Percentiles rank a stretch among this genome's conserved stretches.
phyloP scores from a whole-genome alignment of 2,797 vertebrate species.

The Eospalax fontanierii region DNA sequence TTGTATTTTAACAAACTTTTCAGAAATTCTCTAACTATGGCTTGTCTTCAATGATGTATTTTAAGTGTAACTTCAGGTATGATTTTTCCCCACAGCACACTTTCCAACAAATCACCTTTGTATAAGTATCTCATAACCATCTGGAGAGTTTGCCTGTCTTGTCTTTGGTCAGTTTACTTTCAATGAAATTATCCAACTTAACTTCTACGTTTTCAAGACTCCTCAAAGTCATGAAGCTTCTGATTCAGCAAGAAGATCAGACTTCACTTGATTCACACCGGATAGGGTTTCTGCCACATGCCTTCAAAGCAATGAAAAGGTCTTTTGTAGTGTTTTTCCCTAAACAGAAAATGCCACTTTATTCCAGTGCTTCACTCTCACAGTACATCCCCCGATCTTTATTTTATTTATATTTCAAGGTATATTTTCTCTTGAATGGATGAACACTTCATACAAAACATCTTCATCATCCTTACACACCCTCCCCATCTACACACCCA shows the following conservation, averaged over 20 bases:
- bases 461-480: no score
- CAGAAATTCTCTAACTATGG: not conserved
- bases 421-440: no score
- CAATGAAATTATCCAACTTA: not conserved
- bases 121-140: not conserved
- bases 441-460: no score
- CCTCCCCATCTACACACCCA: no score
- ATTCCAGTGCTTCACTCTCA: slow-evolving; percentile 1
- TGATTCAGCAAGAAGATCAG: slow-evolving; percentile 19
- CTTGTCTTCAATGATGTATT: not conserved
- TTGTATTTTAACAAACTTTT: not conserved
- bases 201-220: not conserved
- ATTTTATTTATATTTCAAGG: not conserved
- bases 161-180: slow-evolving; percentile 4
- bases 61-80: accelerated
- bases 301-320: not conserved
- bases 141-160: not conserved
- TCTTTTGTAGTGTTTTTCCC: not conserved
- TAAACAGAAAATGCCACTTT: not conserved
- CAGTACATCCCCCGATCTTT: not conserved
- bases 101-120: not conserved
- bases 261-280: not conserved
- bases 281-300: not conserved
- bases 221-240: not conserved
- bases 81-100: not conserved